These are phyloP conservation scores for Drosophila emarginata DNA, from an alignment of 2,888 invertebrate species.

Conservation along the genomic window DNA sequence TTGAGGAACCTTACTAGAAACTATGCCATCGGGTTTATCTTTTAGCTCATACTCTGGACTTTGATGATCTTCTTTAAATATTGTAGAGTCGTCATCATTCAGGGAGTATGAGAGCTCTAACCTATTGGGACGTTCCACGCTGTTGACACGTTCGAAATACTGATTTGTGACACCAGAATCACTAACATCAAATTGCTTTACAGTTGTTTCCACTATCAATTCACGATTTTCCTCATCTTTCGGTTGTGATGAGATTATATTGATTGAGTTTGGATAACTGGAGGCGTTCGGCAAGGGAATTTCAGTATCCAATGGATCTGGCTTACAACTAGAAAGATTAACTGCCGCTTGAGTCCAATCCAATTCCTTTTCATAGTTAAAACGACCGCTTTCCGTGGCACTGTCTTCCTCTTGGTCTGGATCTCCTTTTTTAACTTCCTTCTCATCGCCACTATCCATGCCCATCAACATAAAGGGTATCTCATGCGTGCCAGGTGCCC, in stretches of 20 bases:
- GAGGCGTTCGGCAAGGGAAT: constrained; percentile 64
- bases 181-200: constrained; percentile 72
- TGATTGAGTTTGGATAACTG: constrained; percentile 55
- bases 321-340: constrained; percentile 44
- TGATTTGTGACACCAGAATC: constrained; percentile 82
- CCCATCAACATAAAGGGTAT: constrained; percentile 80
- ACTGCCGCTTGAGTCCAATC: constrained; percentile 59
- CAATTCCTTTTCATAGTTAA: constrained; percentile 52
- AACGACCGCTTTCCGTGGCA: constrained; percentile 74
- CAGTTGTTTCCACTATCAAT: constrained; percentile 24
- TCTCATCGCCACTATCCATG: constrained; percentile 74
- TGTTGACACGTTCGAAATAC: constrained; percentile 82
- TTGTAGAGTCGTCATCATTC: constrained; percentile 54
- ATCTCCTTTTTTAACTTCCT: constrained; percentile 52
- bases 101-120: constrained; percentile 79
- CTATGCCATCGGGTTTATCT: background rate
- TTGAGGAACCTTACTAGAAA: constrained; percentile 20
- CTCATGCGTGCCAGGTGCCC: constrained; percentile 76
- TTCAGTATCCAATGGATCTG: constrained; percentile 46
- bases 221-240: constrained; percentile 17
- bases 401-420: constrained; percentile 62
- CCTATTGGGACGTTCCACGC: constrained; percentile 80
- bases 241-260: constrained; percentile 69
- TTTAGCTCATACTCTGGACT: constrained; percentile 1
- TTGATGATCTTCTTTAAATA: background rate